Conservation (phyloP, 2,797 vertebrate genomes). For the Microctenopoma steveboyesi region DNA sequence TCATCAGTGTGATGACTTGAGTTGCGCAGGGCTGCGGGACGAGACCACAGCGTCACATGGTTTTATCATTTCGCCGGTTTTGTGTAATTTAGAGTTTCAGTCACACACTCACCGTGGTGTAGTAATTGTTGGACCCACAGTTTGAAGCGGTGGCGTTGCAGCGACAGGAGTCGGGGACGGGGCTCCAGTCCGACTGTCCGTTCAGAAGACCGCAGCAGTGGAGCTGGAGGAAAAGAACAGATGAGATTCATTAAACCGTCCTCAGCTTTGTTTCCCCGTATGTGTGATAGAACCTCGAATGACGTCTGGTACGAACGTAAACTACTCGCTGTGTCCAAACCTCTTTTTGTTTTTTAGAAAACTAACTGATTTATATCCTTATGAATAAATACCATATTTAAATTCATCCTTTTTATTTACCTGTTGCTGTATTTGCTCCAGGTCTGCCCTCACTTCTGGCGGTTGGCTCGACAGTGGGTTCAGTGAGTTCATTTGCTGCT, state of each 20-base stretch:
- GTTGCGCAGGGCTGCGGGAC: constrained; percentile 60
- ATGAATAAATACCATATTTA: too few species aligned
- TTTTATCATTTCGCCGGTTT: too few species aligned
- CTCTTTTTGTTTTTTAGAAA: too few species aligned
- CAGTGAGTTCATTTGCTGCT: not conserved
- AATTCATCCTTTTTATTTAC: not conserved
- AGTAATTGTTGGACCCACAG: not conserved
- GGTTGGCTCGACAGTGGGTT: not conserved
- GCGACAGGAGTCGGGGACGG: constrained; percentile 44
- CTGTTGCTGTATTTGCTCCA: not conserved
- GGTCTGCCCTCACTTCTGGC: not conserved
- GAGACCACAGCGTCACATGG: not conserved
- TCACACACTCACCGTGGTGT: constrained; percentile 48
- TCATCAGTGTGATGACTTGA: constrained; percentile 30
- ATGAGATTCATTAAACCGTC: too few species aligned
- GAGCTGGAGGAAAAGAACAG: constrained; percentile 40
- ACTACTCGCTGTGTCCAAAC: too few species aligned
- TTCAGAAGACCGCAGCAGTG: constrained; percentile 71
- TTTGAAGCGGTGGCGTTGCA: constrained; percentile 16
- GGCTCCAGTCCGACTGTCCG: constrained; percentile 51
- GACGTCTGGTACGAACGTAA: too few species aligned
- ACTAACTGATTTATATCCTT: too few species aligned
- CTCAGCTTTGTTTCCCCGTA: too few species aligned
- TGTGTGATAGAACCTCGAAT: too few species aligned
- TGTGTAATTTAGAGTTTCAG: not conserved